Base-by-base conservation (phyloP, 1,140 invertebrate species). In the Diploscapter pachys region DNA sequence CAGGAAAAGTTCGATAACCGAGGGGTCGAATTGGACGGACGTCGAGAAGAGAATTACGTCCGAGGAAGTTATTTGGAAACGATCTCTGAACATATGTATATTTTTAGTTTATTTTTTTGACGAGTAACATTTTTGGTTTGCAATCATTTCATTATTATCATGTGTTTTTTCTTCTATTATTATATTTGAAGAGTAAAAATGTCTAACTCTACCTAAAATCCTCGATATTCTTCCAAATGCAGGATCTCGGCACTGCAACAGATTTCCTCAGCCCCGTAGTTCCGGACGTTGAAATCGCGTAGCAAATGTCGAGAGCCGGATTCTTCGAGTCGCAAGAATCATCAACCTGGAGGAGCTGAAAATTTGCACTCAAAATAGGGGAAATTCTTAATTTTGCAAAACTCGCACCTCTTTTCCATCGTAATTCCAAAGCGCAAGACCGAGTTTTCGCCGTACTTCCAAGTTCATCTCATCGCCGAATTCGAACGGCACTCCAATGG, bases 1-100 rank as follows among this genome's bases (percentile, higher is more conserved):
- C 63, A 74, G 64, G 57, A 74, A 74, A 4, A 74, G 31, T 63
- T 74, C 73, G n/a, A 74, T 48, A 53, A 74, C 64, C 11, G 73
- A 74, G 9, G 73, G 73, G 59, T 74, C 73, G 48, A 74, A 74
- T 4, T 54, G 73, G 31, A 69, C 54, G n/a, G 73, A 74, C 3
- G 73, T 74, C 3, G 73, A 68, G 66, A 74, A 74, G 4, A 74
- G 61, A 63, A 74, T 69, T n/a, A 11, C 6, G 13, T 74, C 73
- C 13, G 48, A 59, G 13, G 61, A 4, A 4, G 65, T 53, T n/a
- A 74, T 4, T n/a, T 74, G 3, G 66, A 74, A 74, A 3, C 54
- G 66, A n/a, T 53, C 50, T 68, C 66, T 68, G 48, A 53, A 68
- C 13, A 9, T 59, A 11, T 59, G 31, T 11, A 31, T 11, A 11